These are phyloP conservation scores for Endomychus coccineus DNA, from an alignment of 2,888 invertebrate genomes.

Conservation along the genomic window DNA sequence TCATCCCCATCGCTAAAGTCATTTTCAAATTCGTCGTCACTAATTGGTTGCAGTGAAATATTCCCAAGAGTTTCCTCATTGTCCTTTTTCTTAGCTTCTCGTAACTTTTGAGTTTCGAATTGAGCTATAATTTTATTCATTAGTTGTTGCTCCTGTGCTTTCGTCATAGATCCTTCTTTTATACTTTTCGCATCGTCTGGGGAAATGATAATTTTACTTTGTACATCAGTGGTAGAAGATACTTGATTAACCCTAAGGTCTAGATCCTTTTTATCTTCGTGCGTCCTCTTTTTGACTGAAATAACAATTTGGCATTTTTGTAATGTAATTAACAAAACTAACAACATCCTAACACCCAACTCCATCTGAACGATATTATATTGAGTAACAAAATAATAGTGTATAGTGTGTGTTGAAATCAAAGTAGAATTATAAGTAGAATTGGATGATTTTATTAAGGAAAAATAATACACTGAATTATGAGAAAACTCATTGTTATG, in stretches of 20 bases:
- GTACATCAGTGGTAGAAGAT: slow-evolving; percentile 15
- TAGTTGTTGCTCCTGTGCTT: slow-evolving; percentile 66
- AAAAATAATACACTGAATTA: no score
- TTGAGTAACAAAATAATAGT: no score
- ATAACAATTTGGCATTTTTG: slow-evolving; percentile 6
- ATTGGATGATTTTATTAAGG: no score
- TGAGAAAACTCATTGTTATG: no score
- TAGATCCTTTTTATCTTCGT: slow-evolving; percentile 22
- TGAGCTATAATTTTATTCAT: slow-evolving; percentile 72
- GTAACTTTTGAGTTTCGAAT: slow-evolving; percentile 67
- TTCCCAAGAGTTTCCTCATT: slow-evolving; percentile 49
- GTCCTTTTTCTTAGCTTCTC: slow-evolving; percentile 68
- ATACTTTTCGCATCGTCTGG: slow-evolving; percentile 75
- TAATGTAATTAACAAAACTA: no score
- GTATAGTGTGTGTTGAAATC: no score
- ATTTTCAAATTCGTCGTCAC: slow-evolving; percentile 40
- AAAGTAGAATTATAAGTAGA: no score
- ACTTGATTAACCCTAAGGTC: slow-evolving; percentile 24
- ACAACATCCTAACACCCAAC: not conserved
- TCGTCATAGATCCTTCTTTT: slow-evolving; percentile 65
- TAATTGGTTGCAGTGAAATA: slow-evolving; percentile 36
- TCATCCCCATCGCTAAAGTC: slow-evolving; percentile 26
- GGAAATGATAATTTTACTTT: slow-evolving; percentile 67
- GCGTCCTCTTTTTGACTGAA: not conserved
- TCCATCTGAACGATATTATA: not conserved